These are phyloP conservation scores for human DNA, from an alignment of 2,113 vertebrate species.

Conservation along the genomic window GRCh38 chr16:60143501-60144000, in stretches of 20 bases:
- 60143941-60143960: background rate
- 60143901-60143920: background rate
- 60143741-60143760: background rate
- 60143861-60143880: background rate
- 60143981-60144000: background rate
- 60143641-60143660: background rate
- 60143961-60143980: background rate
- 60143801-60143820: background rate
- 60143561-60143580: slow-evolving; percentile 15
- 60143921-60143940: background rate
- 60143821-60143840: background rate
- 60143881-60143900: background rate
- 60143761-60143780: background rate
- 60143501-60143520: slow-evolving; percentile 21
- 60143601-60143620: slow-evolving; percentile 46
- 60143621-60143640: slow-evolving; percentile 64
- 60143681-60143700: background rate
- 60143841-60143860: background rate
- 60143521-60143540: slow-evolving; percentile 41
- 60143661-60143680: slow-evolving; percentile 33
- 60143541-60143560: slow-evolving; percentile 41
- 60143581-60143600: slow-evolving; percentile 50
- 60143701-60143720: slow-evolving; percentile 31
- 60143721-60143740: slow-evolving; percentile 39
- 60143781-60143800: slow-evolving; percentile 5